Conservation (phyloP, 2,888 invertebrate species). For the Yponomeuta cagnagella region DNA sequence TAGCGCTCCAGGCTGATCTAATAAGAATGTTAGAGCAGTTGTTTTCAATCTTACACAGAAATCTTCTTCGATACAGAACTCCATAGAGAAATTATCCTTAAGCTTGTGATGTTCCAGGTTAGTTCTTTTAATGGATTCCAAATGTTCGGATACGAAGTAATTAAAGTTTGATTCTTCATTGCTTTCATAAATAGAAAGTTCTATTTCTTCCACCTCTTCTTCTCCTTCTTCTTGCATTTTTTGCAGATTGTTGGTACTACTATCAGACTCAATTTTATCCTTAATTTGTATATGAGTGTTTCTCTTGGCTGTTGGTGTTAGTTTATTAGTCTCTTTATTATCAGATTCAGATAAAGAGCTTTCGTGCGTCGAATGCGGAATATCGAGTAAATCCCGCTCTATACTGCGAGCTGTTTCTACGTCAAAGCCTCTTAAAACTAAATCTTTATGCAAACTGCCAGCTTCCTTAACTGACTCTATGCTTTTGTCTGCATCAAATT, state of each 20-base stretch:
- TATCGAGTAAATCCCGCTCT: slow-evolving; percentile 59
- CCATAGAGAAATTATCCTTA: slow-evolving; percentile 62
- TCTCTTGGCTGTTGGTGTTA: background rate
- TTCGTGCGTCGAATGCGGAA: slow-evolving; percentile 24
- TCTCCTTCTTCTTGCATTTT: slow-evolving; percentile 37
- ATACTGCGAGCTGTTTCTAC: slow-evolving; percentile 62
- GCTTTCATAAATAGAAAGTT: slow-evolving; percentile 49
- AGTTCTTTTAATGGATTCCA: slow-evolving; percentile 34
- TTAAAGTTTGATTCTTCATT: slow-evolving; percentile 45
- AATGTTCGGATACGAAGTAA: slow-evolving; percentile 39
- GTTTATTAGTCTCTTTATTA: background rate
- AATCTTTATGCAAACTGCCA: slow-evolving; percentile 48
- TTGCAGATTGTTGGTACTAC: slow-evolving; percentile 28
- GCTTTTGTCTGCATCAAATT: background rate
- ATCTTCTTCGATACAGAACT: slow-evolving; percentile 59
- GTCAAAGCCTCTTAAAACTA: slow-evolving; percentile 64
- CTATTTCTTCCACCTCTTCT: slow-evolving; percentile 51
- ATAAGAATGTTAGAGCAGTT: slow-evolving; percentile 38
- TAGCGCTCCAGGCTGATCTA: slow-evolving; percentile 36
- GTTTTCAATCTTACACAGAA: slow-evolving; percentile 49
- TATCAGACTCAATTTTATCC: slow-evolving; percentile 20
- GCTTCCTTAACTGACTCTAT: slow-evolving; percentile 22
- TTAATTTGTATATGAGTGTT: background rate
- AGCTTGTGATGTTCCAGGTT: slow-evolving; percentile 36
- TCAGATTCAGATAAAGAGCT: background rate